A percentile compares a stretch with the other conserved stretches of the same genome.
Evolutionary conservation across 2,888 invertebrate genomes (phyloP).

Genomic region (Drosophila maculinotata): DNA sequence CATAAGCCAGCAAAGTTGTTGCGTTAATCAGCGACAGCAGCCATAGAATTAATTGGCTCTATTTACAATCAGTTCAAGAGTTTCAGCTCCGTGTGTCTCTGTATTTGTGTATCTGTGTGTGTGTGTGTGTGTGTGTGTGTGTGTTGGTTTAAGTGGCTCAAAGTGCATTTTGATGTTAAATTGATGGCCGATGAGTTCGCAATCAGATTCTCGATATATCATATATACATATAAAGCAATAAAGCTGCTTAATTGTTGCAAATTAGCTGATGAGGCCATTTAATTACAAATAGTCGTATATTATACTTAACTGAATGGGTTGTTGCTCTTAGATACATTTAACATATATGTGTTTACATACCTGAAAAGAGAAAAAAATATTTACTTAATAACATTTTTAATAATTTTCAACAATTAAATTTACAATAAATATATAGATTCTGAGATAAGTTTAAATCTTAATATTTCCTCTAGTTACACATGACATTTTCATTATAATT

Average conservation of each 20-base stretch:
- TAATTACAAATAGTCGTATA: constrained; percentile 27
- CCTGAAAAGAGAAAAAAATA: constrained; percentile 39
- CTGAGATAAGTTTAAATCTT: too few relatives aligned
- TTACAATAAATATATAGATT: too few relatives aligned
- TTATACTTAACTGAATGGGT: constrained; percentile 5
- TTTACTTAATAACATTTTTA: constrained; percentile 1
- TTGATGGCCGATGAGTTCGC: constrained; percentile 52
- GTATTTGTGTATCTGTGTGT: constrained; percentile 1
- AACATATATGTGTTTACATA: constrained; percentile 28
- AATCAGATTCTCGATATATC: constrained; percentile 44
- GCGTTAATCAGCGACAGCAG: constrained; percentile 41
- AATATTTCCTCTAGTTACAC: too few relatives aligned
- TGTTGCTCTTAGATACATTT: constrained; percentile 14
- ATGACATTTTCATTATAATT: too few relatives aligned
- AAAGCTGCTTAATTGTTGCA: constrained; percentile 64
- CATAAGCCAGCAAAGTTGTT: constrained; percentile 36
- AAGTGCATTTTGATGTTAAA: constrained; percentile 71
- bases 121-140: constrained; percentile 1
- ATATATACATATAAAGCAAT: constrained; percentile 29
- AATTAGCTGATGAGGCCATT: constrained; percentile 56
- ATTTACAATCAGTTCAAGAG: constrained; percentile 55
- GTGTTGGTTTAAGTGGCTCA: constrained; percentile 47
- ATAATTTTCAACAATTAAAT: too few relatives aligned
- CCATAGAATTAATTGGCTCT: constrained; percentile 65
- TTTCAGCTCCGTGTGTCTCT: constrained; percentile 13